Base-by-base conservation (phyloP, 2,797 vertebrate genomes). In the Cyprinella venusta region DNA sequence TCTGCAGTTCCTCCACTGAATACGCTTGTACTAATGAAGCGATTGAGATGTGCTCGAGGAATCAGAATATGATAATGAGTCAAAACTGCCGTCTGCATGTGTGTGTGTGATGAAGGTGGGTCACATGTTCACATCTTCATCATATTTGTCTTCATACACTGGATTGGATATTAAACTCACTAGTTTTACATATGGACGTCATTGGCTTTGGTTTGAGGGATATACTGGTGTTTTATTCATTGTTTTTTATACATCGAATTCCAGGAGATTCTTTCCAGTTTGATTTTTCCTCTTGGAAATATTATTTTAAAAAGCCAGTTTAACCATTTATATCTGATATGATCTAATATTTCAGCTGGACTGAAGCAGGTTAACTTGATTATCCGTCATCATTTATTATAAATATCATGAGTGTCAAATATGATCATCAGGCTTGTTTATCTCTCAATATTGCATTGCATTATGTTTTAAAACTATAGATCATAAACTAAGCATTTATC, bases 21-120 rank as follows among this genome's bases (percentile, higher is more conserved):
- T 12, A 71, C 48, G 16, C 33, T 21, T 81, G 24, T 16, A 42
- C 38, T 77, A 50, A 75, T 68, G 21, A 78, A 78, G 74, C 5
- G 7, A 10, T 5, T 9, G 54, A 59, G 54, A 68, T 56, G 4
- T 15, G 54, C 74, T 63, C 7, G 16, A 76, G 74, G 74, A 76
- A 42, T 18, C 38, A 40, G n/a, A 30, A 63, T 76, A 76, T 42
- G 74, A 61, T 76, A 42, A 76, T 76, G 38, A 75, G 50, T 24
- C 72, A 4, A 21, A 12, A n/a, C 30, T 33, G 30, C 30, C 18
- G 36, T 3, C 19, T 21, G 3, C 21, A 3, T 72, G 9, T 48
- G 45, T 36, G 36, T 36, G 33, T 33, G 19, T 38, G 71, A 56
- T 36, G 50, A 38, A 74, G 50, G 10, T 26, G 30, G 1, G 50